Evolutionary conservation across 2,888 invertebrate genomes (phyloP), one percentile per base, ranked within the genome.

Genomic region (Venustoraphidia nigricollis): DNA sequence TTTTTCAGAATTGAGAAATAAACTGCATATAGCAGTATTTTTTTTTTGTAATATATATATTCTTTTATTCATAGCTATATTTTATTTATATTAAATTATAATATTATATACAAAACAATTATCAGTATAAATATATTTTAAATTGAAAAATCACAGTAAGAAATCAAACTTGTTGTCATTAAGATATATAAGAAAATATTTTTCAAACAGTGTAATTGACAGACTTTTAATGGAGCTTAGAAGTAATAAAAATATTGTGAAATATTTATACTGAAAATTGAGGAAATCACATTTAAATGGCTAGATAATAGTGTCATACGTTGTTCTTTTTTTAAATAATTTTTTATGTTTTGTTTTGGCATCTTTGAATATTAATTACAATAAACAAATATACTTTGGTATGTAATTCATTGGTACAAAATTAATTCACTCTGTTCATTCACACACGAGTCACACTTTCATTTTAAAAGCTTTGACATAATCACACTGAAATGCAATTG

Each of bases 371-470:
- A 46, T 46, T 46, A 46, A 40, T 40, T 40, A 67, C 64, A 63
- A 70, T 73, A 74, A 73, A 73, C 74, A 73, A 74, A 75, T 74
- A 75, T 73, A 75, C 73, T 75, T 75, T 75, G 74, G 73, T 73
- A 71, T 63, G 65, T 66, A 65, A 57, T 63, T 63, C 51, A 62
- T 64, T 63, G 70, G 71, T 70, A 73, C 68, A 67, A 67, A 65
- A 67, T 66, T 62, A 63, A 60, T 61, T 59, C 60, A 61, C 61
- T 60, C 63, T 59, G 57, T 60, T 55, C 50, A 54, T 50, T 53
- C 54, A 53, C 48, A 55, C 55, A 51, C 45, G 53, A 56, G 53
- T 55, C 53, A 55, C 54, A 50, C 51, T 52, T 51, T 54, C 51
- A 54, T 53, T 52, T 54, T 52, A 54, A 56, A 53, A 55, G 53